These are phyloP conservation scores for Hermodice carunculata DNA, from an alignment of 2,888 invertebrate genomes.

Conservation along the genomic window DNA sequence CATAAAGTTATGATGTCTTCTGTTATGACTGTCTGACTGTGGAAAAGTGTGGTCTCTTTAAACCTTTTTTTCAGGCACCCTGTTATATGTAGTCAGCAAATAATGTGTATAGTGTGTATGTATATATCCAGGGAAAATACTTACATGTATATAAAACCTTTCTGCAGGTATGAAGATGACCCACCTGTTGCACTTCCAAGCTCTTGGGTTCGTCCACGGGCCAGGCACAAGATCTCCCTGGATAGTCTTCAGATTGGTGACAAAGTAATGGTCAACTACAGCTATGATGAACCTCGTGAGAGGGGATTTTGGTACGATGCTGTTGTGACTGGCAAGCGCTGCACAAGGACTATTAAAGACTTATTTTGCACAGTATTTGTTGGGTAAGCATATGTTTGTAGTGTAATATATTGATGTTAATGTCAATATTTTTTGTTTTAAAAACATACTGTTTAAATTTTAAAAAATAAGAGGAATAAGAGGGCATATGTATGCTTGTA, in stretches of 20 bases:
- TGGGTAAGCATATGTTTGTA: slow-evolving; percentile 53
- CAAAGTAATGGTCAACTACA: slow-evolving; percentile 81
- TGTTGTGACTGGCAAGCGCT: slow-evolving; percentile 58
- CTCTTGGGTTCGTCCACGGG: slow-evolving; percentile 77
- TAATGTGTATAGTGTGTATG: no score
- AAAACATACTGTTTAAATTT: no score
- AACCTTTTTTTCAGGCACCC: no score
- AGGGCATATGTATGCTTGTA: no score
- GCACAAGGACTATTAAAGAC: slow-evolving; percentile 61
- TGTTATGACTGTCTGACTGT: no score
- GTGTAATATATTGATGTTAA: no score
- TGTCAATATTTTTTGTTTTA: no score
- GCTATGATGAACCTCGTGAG: slow-evolving; percentile 78
- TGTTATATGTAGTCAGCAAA: no score
- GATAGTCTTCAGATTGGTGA: slow-evolving; percentile 75
- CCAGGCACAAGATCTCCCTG: slow-evolving; percentile 73
- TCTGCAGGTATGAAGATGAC: slow-evolving; percentile 60
- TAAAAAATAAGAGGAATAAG: no score
- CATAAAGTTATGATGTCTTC: no score
- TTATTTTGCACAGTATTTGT: slow-evolving; percentile 64
- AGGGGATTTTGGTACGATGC: slow-evolving; percentile 80
- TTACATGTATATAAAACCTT: not conserved
- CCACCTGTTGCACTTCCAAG: slow-evolving; percentile 51
- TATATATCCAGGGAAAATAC: no score
- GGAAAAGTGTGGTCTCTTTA: no score